A percentile compares a stretch with the other conserved stretches of the same genome.
These are phyloP conservation scores for Puma concolor DNA, from an alignment of 2,113 vertebrate genomes.

Conservation along the genomic window DNA sequence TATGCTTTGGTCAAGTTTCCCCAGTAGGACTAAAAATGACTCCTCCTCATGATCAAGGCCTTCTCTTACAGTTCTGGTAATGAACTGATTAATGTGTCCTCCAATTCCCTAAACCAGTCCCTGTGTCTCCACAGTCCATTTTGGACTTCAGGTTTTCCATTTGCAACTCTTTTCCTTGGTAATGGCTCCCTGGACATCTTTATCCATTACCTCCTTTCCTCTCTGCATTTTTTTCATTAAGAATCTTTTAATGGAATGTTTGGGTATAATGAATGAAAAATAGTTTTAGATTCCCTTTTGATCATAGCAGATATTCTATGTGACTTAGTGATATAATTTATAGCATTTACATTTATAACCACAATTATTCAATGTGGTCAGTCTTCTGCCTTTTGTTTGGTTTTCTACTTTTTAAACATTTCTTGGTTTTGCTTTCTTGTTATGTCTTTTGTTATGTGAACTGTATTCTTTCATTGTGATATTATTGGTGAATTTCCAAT, in stretches of 20 bases:
- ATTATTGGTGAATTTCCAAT: background rate
- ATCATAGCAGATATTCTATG: background rate
- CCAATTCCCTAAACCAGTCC: background rate
- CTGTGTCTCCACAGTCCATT: background rate
- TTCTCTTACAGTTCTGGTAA: background rate
- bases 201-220: background rate
- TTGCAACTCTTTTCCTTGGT: background rate
- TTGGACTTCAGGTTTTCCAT: background rate
- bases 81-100: background rate
- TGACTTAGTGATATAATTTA: background rate
- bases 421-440: background rate
- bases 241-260: background rate
- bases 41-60: background rate
- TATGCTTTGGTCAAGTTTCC: background rate
- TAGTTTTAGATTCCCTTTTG: background rate
- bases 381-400: background rate
- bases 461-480: background rate
- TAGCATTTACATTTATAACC: background rate
- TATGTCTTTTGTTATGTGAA: background rate
- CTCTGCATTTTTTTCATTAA: background rate
- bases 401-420: background rate
- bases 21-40: background rate
- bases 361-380: background rate
- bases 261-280: constrained; percentile 23
- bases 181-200: background rate